Evolutionary conservation across 2,797 vertebrate genomes (phyloP), one percentile per base, ranked within the genome.

Genomic region (Uromys caudimaculatus): DNA sequence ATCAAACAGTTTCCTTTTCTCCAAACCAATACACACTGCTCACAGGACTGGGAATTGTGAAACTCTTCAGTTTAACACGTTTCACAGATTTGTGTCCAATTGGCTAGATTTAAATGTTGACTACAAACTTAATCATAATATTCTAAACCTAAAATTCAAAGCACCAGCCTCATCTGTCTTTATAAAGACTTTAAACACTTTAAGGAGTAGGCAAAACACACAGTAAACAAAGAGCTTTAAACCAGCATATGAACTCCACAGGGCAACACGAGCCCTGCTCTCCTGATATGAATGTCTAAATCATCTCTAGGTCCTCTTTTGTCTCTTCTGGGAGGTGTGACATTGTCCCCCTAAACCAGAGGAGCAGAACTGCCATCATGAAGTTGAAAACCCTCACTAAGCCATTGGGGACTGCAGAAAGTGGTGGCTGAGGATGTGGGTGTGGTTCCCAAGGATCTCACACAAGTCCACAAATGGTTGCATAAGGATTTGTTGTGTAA

Each of bases 281-380:
- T 38, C 19, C 0, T 0, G n/a, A 2, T 35, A 16, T 12, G 2
- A 29, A 1, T 17, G 9, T 19, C 32, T 13, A 35, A 11, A 0
- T 54, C 12, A 1, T 23, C 32, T 27, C n/a, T 44, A 21, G 12
- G 14, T n/a, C 27, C 0, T 6, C 1, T 29, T 9, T 14, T 32
- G 0, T 32, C 44, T 64, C 38, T 29, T 56, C 10, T 6, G 14
- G n/a, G 38, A 35, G 13, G 1, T 32, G 0, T 9, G 16, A 3
- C 17, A 13, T 71, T 7, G 3, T 29, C 69, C 77, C 23, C 8
- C 32, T 29, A 6, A 19, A 10, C 38, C 12, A n/a, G 69, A 71
- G 41, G n/a, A 9, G 14, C 21, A 6, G 35, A 24, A 44, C 10
- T 5, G 3, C 69, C 1, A 0, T 32, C 16, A 1, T 0, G 8